These are phyloP conservation scores for Neosalanx taihuensis DNA, from an alignment of 2,797 vertebrate genomes.

Conservation along the genomic window DNA sequence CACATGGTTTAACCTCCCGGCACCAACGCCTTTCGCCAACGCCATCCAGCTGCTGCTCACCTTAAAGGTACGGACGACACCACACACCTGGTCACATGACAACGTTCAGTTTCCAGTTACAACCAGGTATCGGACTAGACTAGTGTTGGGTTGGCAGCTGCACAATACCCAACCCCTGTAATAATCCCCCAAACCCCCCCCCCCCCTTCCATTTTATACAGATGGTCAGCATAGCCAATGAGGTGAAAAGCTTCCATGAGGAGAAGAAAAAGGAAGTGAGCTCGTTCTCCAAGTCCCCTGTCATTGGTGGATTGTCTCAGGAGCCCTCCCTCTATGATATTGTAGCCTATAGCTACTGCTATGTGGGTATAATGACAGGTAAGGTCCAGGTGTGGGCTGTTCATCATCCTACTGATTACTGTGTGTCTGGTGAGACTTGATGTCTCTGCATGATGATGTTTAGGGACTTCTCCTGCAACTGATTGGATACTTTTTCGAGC, in stretches of 20 bases:
- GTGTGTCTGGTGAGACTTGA: too few relatives aligned
- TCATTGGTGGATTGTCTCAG: slow-evolving; percentile 67
- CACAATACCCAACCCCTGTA: not conserved
- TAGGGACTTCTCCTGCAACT: too few relatives aligned
- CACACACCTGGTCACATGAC: not conserved
- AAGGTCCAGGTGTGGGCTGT: slow-evolving; percentile 31
- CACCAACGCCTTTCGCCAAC: slow-evolving; percentile 84
- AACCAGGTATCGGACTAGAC: not conserved
- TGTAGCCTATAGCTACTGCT: slow-evolving; percentile 90
- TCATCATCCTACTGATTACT: too few relatives aligned
- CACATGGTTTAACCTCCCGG: slow-evolving; percentile 74
- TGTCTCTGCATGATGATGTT: too few relatives aligned
- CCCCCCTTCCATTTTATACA: slow-evolving; percentile 40
- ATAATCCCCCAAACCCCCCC: not conserved
- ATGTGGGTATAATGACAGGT: slow-evolving; percentile 90
- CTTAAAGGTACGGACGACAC: slow-evolving; percentile 75
- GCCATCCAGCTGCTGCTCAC: slow-evolving; percentile 88
- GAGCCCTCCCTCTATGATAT: slow-evolving; percentile 81
- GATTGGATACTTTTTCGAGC: too few relatives aligned
- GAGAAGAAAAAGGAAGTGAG: slow-evolving; percentile 82
- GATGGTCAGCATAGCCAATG: slow-evolving; percentile 91
- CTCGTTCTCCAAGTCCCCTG: slow-evolving; percentile 71
- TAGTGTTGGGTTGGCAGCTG: not conserved
- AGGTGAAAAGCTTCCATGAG: slow-evolving; percentile 77
- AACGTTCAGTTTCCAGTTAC: not conserved